phyloP scores from a whole-genome alignment of 2,888 invertebrate genomes.

The Suillia variegata region DNA sequence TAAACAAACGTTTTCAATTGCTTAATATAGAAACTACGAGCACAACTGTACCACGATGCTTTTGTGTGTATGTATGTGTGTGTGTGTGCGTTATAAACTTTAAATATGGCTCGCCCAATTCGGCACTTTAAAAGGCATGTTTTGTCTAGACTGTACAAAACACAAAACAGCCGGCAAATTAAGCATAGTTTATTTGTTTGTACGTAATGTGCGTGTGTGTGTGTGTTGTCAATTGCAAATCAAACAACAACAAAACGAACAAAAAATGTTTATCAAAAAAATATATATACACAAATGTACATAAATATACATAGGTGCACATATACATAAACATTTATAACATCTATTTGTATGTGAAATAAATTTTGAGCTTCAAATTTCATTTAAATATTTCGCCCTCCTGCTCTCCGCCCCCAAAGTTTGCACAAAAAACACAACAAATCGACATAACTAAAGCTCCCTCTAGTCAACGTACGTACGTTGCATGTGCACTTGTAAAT shows the following conservation, averaged over 20 bases:
- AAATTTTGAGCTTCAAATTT: neutral
- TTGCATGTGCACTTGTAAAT: too few relatives aligned
- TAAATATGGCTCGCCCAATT: too few relatives aligned
- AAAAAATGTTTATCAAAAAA: conserved; percentile 3
- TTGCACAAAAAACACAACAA: conserved; percentile 8
- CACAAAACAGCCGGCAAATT: too few relatives aligned
- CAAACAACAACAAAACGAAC: neutral
- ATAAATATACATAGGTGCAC: neutral
- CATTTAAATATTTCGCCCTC: neutral
- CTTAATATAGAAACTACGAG: too few relatives aligned
- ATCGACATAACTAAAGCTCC: too few relatives aligned
- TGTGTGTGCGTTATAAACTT: too few relatives aligned
- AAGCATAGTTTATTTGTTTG: conserved; percentile 8
- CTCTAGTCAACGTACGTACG: too few relatives aligned
- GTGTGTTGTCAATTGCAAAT: neutral
- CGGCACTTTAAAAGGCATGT: neutral
- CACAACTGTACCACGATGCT: too few relatives aligned
- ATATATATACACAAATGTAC: conserved; percentile 5
- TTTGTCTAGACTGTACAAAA: conserved; percentile 20
- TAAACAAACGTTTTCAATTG: too few relatives aligned
- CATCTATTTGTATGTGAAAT: conserved; percentile 5
- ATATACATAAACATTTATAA: neutral
- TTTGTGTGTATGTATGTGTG: too few relatives aligned
- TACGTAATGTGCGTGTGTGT: neutral
- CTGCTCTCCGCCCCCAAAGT: neutral